Conservation (phyloP, 2,113 vertebrate species). For the Pica pica region DNA sequence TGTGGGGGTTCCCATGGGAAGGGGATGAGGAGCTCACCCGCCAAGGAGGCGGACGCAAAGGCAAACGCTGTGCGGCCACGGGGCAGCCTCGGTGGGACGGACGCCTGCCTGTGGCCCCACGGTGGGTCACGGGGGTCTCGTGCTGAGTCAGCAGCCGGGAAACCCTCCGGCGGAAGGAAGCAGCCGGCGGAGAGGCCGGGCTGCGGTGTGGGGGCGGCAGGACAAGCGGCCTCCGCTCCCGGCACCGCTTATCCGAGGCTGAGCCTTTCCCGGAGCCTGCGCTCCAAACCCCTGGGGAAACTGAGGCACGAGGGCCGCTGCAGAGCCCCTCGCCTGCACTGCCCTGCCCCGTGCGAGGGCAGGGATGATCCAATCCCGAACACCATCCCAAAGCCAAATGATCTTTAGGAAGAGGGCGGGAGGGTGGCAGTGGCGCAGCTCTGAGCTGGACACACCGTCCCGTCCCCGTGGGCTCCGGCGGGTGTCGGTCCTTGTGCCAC, state of each 20-base stretch:
- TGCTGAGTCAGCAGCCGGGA: slow-evolving; percentile 12
- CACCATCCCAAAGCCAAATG: rapidly evolving
- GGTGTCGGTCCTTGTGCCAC: neutral
- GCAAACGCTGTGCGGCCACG: rapidly evolving
- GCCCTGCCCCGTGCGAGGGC: neutral
- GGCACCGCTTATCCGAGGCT: neutral
- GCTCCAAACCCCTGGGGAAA: neutral
- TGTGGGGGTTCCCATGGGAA: neutral
- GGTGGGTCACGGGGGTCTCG: neutral
- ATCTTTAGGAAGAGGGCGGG: neutral
- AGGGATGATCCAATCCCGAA: neutral
- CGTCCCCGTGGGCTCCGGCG: neutral
- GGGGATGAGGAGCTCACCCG: neutral
- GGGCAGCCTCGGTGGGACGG: neutral
- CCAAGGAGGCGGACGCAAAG: rapidly evolving
- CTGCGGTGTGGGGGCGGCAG: neutral
- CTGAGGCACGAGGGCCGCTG: neutral
- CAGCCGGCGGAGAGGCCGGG: neutral
- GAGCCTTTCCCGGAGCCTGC: neutral
- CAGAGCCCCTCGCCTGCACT: rapidly evolving
- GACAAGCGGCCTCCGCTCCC: neutral
- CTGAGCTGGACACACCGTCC: neutral
- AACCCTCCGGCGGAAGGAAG: neutral
- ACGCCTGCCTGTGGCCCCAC: neutral
- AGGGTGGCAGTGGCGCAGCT: neutral